These are phyloP conservation scores for Aurelia sp. DNA, from an alignment of 30 jellyfish, hydroid and myxozoan genomes.

Conservation along the genomic window DNA sequence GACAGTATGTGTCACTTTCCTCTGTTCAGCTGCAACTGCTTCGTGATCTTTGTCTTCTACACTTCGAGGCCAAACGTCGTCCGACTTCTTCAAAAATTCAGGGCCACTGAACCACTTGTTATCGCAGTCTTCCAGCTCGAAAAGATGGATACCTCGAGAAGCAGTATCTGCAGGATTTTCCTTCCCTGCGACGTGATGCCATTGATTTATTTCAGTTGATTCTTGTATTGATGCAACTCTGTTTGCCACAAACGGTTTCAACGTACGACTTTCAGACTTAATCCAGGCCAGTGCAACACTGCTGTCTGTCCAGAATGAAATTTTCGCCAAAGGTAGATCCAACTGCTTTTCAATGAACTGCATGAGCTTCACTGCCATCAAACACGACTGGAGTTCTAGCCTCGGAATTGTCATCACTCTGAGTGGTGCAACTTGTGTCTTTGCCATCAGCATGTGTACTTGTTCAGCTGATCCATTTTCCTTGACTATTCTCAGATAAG, in stretches of 20 bases:
- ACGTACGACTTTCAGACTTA: slow-evolving; percentile 8
- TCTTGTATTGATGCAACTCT: slow-evolving; percentile 55
- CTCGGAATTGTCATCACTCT: slow-evolving; percentile 43
- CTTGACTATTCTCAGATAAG: slow-evolving; percentile 30
- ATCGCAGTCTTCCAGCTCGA: slow-evolving; percentile 32
- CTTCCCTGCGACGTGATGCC: slow-evolving; percentile 66
- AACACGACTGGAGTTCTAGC: slow-evolving; percentile 52
- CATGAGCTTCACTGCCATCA: slow-evolving; percentile 49
- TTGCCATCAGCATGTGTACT: slow-evolving; percentile 34
- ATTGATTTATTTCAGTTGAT: slow-evolving; percentile 21
- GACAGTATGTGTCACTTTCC: slow-evolving; percentile 34
- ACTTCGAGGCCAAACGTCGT: slow-evolving; percentile 43
- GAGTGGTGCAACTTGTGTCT: slow-evolving; percentile 5
- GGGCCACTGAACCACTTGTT: slow-evolving; percentile 61
- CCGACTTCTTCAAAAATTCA: slow-evolving; percentile 11
- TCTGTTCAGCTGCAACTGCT: slow-evolving; percentile 40
- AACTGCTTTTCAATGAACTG: slow-evolving; percentile 20
- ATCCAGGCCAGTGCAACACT: slow-evolving; percentile 13
- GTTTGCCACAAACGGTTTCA: slow-evolving; percentile 62
- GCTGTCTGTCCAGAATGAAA: slow-evolving; percentile 60
- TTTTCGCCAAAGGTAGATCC: slow-evolving; percentile 18
- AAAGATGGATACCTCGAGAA: slow-evolving; percentile 34
- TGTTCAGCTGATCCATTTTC: slow-evolving; percentile 31
- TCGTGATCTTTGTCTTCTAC: slow-evolving; percentile 13
- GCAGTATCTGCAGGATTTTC: slow-evolving; percentile 55